Evolutionary conservation across 2,888 invertebrate species (phyloP), one percentile per base, ranked within the genome.

Genomic region (Dermolepida albohirtum): DNA sequence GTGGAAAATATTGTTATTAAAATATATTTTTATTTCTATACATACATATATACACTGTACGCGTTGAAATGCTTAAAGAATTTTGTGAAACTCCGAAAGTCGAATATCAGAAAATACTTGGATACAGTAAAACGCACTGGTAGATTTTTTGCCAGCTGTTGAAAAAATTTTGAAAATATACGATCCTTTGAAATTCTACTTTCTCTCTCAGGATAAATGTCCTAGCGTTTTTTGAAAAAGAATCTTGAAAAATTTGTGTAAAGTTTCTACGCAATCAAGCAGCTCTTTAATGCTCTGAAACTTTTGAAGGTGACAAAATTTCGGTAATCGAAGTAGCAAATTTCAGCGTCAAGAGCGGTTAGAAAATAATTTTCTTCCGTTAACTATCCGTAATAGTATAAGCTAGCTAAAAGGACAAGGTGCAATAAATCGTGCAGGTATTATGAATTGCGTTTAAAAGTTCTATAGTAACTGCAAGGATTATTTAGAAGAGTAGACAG

Each of bases 11-110:
- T 79, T 50, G 69, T 80, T 65, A 54, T 68, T 8, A 80, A 80
- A 72, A 75, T 80, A 47, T 80, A 77, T 72, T 70, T 69, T 16
- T 72, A 78, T 73, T 80, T 81, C 64, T n/a, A n/a, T n/a, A n/a
- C n/a, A n/a, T n/a, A n/a, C n/a, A n/a, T 71, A 76, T 63, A 34
- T 34, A 6, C 6, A 34, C 6, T 29, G 6, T 29, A 29, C 6
- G 5, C 6, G 29, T 6, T 29, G 29, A 29, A 29, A 29, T 5
- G 4, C 6, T 6, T 29, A 6, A 29, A 29, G 29, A 6, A 29
- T 29, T 29, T n/a, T n/a, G n/a, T n/a, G n/a, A n/a, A n/a, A n/a
- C n/a, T n/a, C n/a, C n/a, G n/a, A n/a, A n/a, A n/a, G n/a, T n/a
- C n/a, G n/a, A n/a, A n/a, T n/a, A n/a, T n/a, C n/a, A 22, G 22